Evolutionary conservation across 2,888 invertebrate genomes (phyloP).

Genomic region (Orthosia gracilis): DNA sequence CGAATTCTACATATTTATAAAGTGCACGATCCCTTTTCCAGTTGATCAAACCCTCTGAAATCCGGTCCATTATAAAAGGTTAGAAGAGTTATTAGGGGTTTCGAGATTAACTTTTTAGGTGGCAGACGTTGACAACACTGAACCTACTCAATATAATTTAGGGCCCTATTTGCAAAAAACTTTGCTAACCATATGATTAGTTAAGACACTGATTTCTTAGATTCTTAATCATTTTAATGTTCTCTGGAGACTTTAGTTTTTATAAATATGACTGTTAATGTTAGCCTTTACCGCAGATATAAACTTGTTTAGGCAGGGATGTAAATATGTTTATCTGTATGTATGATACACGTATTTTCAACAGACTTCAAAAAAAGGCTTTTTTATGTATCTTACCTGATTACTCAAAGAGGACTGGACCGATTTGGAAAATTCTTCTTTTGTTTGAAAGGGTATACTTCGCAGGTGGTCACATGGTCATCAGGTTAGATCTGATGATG

Average conservation of each 20-base stretch:
- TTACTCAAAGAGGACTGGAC: too few relatives aligned
- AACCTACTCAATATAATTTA: not conserved
- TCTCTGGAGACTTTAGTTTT: too few relatives aligned
- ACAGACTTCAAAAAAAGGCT: too few relatives aligned
- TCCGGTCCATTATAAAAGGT: constrained; percentile 63
- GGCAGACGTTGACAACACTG: constrained; percentile 29
- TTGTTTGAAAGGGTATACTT: too few relatives aligned
- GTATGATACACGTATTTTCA: too few relatives aligned
- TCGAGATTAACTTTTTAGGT: constrained; percentile 55
- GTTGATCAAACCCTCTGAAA: constrained; percentile 61
- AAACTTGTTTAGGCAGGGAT: not conserved
- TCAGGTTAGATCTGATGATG: too few relatives aligned
- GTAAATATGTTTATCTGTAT: too few relatives aligned
- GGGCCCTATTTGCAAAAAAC: too few relatives aligned
- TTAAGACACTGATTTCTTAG: not conserved
- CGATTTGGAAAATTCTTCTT: too few relatives aligned
- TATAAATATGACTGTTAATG: not conserved
- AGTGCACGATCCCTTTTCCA: constrained; percentile 58
- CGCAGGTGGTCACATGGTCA: too few relatives aligned
- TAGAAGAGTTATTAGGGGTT: constrained; percentile 63
- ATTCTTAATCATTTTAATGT: not conserved
- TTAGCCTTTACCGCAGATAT: constrained; percentile 12
- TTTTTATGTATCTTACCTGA: too few relatives aligned
- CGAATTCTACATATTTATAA: constrained; percentile 51
- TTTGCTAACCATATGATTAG: too few relatives aligned